Percentiles rank a stretch among this genome's conserved stretches.
phyloP scores from a whole-genome alignment of 1,140 invertebrate species.

The Drosophila bifasciata region DNA sequence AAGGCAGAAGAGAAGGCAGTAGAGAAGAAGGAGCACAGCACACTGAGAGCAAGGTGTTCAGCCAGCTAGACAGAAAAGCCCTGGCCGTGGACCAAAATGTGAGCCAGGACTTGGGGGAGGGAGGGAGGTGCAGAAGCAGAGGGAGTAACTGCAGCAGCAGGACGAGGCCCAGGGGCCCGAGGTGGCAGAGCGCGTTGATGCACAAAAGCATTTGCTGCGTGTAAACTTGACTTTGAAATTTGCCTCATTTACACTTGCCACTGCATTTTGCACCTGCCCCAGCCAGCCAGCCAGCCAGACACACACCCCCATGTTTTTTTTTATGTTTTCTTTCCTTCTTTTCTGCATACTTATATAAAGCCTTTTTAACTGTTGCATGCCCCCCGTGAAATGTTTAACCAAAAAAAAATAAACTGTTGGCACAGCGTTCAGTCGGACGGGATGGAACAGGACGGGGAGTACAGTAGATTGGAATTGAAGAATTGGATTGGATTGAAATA shows the following conservation, averaged over 20 bases:
- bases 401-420: neutral
- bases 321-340: conserved; percentile 2
- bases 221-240: conserved; percentile 82
- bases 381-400: neutral
- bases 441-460: too few relatives aligned
- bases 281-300: neutral
- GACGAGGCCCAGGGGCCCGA: neutral
- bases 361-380: conserved; percentile 66
- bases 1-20: neutral
- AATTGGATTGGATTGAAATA: neutral
- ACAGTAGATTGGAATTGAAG: conserved; percentile 17
- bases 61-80: neutral
- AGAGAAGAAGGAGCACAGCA: too few relatives aligned
- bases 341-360: conserved; percentile 12
- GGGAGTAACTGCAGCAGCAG: neutral
- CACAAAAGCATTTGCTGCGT: conserved; percentile 77
- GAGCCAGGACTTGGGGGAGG: neutral
- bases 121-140: conserved; percentile 1
- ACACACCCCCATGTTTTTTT: too few relatives aligned
- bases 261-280: conserved; percentile 57
- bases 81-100: conserved; percentile 12
- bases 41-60: conserved; percentile 2
- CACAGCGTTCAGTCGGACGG: neutral
- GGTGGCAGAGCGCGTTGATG: conserved; percentile 46
- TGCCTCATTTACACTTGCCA: conserved; percentile 74